Evolutionary conservation across 2,888 invertebrate genomes (phyloP).

Genomic region (Stramonita haemastoma): DNA sequence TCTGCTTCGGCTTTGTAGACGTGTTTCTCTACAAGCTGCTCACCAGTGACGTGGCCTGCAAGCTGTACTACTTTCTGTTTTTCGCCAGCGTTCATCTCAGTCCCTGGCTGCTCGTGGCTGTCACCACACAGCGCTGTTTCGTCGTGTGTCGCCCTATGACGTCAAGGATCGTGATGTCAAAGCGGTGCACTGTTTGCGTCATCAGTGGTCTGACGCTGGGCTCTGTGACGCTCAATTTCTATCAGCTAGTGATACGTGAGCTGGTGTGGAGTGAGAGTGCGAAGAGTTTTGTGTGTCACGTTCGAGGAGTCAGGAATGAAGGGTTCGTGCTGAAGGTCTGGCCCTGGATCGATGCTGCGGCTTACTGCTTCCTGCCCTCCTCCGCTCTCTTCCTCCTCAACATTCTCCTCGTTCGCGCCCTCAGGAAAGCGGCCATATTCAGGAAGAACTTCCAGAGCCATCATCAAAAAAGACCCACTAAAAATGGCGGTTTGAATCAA

Average conservation of each 20-base stretch:
- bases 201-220: slow-evolving; percentile 12
- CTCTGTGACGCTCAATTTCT: slow-evolving; percentile 3
- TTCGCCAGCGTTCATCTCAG: slow-evolving; percentile 37
- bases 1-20: slow-evolving; percentile 36
- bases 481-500: background rate
- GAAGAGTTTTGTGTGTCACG: background rate
- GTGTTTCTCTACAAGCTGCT: slow-evolving; percentile 20
- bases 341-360: slow-evolving; percentile 32
- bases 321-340: background rate
- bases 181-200: slow-evolving; percentile 29
- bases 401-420: slow-evolving; percentile 13
- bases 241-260: slow-evolving; percentile 25
- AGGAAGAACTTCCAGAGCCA: background rate
- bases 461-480: background rate
- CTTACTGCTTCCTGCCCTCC: slow-evolving; percentile 32
- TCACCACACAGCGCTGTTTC: slow-evolving; percentile 36
- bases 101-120: slow-evolving; percentile 36
- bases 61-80: slow-evolving; percentile 34
- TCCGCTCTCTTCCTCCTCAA: slow-evolving; percentile 22
- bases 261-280: slow-evolving; percentile 17
- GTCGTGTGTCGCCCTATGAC: slow-evolving; percentile 34
- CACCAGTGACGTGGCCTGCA: slow-evolving; percentile 24
- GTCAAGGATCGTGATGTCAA: slow-evolving; percentile 24
- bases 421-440: slow-evolving; percentile 26
- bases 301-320: background rate